phyloP scores from a whole-genome alignment of 2,888 invertebrate species.

The Trissoscelio sp. region DNA sequence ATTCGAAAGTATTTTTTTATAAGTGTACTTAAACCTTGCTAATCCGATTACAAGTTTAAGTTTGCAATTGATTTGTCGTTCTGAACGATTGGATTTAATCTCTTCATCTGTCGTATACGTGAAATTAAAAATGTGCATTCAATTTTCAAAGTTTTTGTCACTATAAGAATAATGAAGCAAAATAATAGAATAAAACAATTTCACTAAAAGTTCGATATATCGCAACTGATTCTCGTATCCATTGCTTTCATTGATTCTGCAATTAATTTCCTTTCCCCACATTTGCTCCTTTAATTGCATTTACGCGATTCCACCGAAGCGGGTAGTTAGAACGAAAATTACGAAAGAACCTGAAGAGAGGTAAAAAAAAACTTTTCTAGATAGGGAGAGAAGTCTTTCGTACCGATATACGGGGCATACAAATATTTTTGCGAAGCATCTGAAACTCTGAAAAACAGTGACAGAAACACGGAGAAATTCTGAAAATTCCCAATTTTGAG shows the following conservation, averaged over 20 bases:
- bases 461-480: too few species aligned
- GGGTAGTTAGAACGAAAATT: constrained; percentile 54
- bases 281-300: constrained; percentile 54
- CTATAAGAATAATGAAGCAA: neutral
- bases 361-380: constrained; percentile 44
- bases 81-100: constrained; percentile 5
- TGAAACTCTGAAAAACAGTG: too few species aligned
- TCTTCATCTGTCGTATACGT: neutral
- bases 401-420: constrained; percentile 6
- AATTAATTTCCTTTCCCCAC: constrained; percentile 43
- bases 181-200: constrained; percentile 4
- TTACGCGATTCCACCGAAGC: constrained; percentile 57
- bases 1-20: constrained; percentile 46
- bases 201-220: neutral
- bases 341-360: constrained; percentile 28
- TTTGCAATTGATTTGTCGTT: constrained; percentile 15
- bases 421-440: constrained; percentile 23
- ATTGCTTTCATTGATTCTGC: constrained; percentile 35
- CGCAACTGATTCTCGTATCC: constrained; percentile 38
- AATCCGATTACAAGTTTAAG: constrained; percentile 28
- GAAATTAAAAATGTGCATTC: too few species aligned
- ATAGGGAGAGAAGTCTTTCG: constrained; percentile 30
- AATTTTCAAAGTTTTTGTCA: too few species aligned
- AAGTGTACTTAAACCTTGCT: constrained; percentile 18
- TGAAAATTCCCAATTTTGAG: too few species aligned